Evolutionary conservation across 2,113 vertebrate genomes (phyloP).

Genomic region (Bos javanicus): DNA sequence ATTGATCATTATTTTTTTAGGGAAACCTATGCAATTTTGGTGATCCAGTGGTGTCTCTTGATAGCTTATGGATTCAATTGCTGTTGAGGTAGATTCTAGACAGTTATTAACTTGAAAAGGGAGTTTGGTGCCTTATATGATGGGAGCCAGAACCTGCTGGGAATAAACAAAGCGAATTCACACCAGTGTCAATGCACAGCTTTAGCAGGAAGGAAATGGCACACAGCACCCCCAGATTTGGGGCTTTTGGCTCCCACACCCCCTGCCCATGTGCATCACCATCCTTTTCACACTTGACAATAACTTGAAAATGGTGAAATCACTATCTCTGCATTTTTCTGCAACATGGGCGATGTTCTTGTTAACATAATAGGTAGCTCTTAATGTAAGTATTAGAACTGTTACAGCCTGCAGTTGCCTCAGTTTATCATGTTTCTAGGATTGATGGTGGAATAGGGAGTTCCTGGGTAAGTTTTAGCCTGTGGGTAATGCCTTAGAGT

Average conservation of each 20-base stretch:
- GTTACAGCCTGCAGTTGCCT: not conserved
- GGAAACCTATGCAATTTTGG: slow-evolving; percentile 9
- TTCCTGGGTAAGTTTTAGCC: slow-evolving; percentile 20
- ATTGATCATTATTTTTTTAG: not conserved
- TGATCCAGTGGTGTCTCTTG: not conserved
- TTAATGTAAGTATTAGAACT: not conserved
- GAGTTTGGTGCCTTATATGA: slow-evolving; percentile 40
- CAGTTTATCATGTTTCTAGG: not conserved
- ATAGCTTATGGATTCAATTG: not conserved
- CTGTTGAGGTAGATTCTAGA: not conserved
- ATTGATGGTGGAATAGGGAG: not conserved
- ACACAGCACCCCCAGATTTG: not conserved
- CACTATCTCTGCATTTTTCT: not conserved
- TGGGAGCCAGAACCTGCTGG: not conserved
- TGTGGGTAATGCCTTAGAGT: slow-evolving; percentile 46
- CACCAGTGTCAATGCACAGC: not conserved
- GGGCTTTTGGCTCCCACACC: not conserved
- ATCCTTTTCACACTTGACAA: not conserved
- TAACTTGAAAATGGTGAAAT: slow-evolving; percentile 47
- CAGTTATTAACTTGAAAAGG: not conserved
- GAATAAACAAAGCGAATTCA: not conserved
- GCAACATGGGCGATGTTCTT: not conserved
- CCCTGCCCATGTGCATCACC: not conserved
- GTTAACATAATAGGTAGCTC: not conserved
- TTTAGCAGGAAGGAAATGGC: not conserved